Evolutionary conservation across 2,113 vertebrate genomes (phyloP), one percentile per base, ranked within the genome.

Genomic region (Carlito syrichta): DNA sequence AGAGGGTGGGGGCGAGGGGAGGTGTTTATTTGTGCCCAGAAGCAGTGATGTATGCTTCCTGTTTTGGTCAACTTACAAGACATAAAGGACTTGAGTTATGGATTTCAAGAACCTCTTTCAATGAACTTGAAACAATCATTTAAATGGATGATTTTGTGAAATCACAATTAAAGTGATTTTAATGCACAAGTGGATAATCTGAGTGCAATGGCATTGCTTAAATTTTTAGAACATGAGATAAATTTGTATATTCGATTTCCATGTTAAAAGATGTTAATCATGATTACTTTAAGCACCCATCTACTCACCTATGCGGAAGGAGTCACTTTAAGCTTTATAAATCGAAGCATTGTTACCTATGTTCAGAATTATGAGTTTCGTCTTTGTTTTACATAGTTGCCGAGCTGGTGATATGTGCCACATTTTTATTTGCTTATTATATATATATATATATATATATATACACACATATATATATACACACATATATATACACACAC

Each of bases 301-400:
- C 25, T 22, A 86, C 35, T 81, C 48, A 71, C 12, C 10, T 68
- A 4, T 13, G 54, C 95, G 6, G 30, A 45, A 82, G 90, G 32
- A 79, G 19, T 58, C n/a, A 63, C 25, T 86, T 56, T 81, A 84
- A 89, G 69, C 32, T 81, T 89, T 95, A 43, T 95, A 83, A 54
- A 56, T 38, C 23, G 22, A 85, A 76, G 20, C 83, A 8, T 92
- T 81, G 66, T 52, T 52, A 73, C 23, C 32, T 32, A 56, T 58
- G 43, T 77, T 91, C 32, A 23, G 71, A 78, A 83, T 88, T 38
- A 20, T 66, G 45, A 71, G 12, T 22, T 3, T 43, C 71, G 2
- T 38, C 63, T 66, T 17, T 85, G 17, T 43, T 79, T 87, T 27
- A 43, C 43, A 58, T 45, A 88, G 14, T 60, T 91, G 14, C 52